Evolutionary conservation across 2,113 vertebrate genomes (phyloP), one percentile per base, ranked within the genome.

Genomic region (Tichodroma muraria): DNA sequence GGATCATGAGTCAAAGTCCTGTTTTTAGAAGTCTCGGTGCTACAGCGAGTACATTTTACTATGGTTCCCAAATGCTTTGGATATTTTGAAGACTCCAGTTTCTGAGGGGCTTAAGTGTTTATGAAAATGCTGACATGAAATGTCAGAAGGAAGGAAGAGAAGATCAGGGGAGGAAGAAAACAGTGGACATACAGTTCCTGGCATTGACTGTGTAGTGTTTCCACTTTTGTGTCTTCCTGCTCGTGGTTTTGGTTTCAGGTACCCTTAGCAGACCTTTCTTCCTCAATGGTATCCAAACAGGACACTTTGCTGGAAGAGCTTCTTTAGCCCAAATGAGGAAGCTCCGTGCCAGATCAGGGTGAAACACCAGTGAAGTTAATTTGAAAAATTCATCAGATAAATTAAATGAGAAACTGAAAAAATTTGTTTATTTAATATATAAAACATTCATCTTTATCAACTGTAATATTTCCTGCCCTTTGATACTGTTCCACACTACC

Each of bases 381-480:
- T 91, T 91, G 79, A 70, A 89, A 88, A 80, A 63, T 73, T 88
- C 47, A 91, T 94, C 94, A 89, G 95, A 88, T 95, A 93, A 93
- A 88, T 88, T n/a, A 88, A 80, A 93, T 94, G 85, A 94, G 85
- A 85, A 93, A 63, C 71, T 4, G 4, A 91, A 94, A 80, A 28
- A 68, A 90, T 96, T 95, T 95, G 84, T 85, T 95, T 95, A 85
- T 78, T 95, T 88, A 82, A 92, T 96, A 77, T 77, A 80, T 59
- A 79, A 89, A 88, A 22, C 27, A 54, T 76, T 44, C 6, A 11
- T 88, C 85, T 66, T 94, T 83, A 91, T 82, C 81, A 88, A 1
- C 42, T 80, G n/a, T 49, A 90, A 72, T 76, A 63, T 82, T 91
- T 91, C 66, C 52, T 87, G 73, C 50, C 50, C 94, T 96, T 95